These are phyloP conservation scores for Callipepla squamata DNA, from an alignment of 2,113 vertebrate genomes.

Conservation along the genomic window DNA sequence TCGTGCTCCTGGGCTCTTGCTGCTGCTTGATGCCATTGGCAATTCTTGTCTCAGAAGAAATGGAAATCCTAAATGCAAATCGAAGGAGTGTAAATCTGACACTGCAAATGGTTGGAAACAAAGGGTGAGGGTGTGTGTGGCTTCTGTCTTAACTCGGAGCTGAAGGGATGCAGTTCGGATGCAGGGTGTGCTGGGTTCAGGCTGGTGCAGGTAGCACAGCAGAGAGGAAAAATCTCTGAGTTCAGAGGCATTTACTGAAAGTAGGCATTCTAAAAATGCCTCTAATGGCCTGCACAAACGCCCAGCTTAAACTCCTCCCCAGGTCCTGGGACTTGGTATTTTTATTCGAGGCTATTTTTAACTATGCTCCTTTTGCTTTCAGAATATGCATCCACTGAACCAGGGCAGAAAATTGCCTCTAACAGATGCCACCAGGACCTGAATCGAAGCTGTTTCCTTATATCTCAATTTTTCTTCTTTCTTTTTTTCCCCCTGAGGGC, in stretches of 20 bases:
- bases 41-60: neutral
- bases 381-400: neutral
- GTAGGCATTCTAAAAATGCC: neutral
- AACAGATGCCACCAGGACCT: neutral
- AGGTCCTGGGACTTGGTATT: neutral
- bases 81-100: neutral
- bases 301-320: neutral
- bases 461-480: neutral
- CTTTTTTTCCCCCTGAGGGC: neutral
- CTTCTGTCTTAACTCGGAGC: neutral
- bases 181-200: neutral
- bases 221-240: neutral
- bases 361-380: neutral
- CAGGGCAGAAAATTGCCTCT: neutral
- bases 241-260: neutral
- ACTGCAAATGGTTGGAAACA: neutral
- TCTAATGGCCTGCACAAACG: neutral
- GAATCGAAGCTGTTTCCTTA: neutral
- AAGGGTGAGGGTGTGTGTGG: neutral
- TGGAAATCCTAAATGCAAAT: neutral
- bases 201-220: neutral
- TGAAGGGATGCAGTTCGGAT: neutral
- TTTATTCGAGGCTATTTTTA: conserved; percentile 40
- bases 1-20: neutral
- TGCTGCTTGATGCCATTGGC: neutral